These are phyloP conservation scores for Heptascelio sp. DNA, from an alignment of 2,888 invertebrate genomes.

Conservation along the genomic window DNA sequence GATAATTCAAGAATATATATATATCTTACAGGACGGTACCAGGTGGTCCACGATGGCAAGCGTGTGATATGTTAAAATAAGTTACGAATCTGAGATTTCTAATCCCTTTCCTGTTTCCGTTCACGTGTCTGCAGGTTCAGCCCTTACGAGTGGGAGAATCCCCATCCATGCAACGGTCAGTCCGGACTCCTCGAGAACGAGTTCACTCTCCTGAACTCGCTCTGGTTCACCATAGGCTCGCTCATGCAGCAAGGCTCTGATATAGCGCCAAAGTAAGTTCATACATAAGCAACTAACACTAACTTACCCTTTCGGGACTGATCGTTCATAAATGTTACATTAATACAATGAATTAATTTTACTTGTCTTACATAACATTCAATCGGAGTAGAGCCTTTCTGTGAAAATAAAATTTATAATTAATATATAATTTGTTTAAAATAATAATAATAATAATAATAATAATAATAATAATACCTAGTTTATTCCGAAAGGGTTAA, in stretches of 20 bases:
- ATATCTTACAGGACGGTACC: no score
- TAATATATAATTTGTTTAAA: no score
- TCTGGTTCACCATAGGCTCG: slow-evolving; percentile 98
- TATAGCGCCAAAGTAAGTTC: slow-evolving; percentile 96
- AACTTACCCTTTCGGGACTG: slow-evolving; percentile 48
- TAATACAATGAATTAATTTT: not conserved
- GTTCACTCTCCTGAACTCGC: slow-evolving; percentile 96
- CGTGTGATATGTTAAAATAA: not conserved
- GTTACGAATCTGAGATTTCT: slow-evolving; percentile 74
- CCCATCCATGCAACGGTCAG: slow-evolving; percentile 95
- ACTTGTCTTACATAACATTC: no score
- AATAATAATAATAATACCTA: not conserved
- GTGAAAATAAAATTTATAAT: no score
- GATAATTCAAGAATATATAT: no score
- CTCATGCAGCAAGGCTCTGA: slow-evolving; percentile 98
- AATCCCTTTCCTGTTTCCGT: slow-evolving; percentile 77
- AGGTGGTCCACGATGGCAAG: slow-evolving; percentile 58
- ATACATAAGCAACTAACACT: slow-evolving; percentile 43
- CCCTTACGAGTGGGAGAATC: slow-evolving; percentile 98
- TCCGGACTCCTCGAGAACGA: slow-evolving; percentile 96
- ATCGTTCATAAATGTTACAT: not conserved
- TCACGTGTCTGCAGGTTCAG: slow-evolving; percentile 86
- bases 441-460: no score
- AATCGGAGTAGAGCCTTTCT: no score
- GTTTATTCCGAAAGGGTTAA: slow-evolving; percentile 29